Evolutionary conservation across 2,113 vertebrate genomes (phyloP).

Genomic region (Sterrhoptilus dennistouni): DNA sequence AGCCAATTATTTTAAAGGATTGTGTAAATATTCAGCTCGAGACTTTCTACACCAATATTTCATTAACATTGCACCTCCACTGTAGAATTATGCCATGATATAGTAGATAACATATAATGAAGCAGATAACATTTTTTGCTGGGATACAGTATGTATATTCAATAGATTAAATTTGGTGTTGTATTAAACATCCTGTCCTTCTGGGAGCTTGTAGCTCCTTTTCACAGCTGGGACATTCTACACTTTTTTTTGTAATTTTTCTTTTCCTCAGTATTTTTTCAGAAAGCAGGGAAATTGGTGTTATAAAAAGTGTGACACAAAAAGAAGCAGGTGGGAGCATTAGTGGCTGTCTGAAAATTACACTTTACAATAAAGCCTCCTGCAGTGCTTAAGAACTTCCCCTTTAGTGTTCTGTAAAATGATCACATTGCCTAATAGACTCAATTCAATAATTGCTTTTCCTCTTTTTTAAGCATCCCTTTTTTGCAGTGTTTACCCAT

Average conservation of each 20-base stretch:
- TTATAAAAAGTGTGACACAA: conserved; percentile 29
- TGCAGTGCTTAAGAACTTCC: conserved; percentile 27
- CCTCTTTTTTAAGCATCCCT: not conserved
- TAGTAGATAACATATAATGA: not conserved
- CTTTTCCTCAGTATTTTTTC: not conserved
- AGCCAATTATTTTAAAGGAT: conserved; percentile 65
- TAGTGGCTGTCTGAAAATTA: conserved; percentile 49
- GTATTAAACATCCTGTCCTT: not conserved
- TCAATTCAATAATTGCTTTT: conserved; percentile 42
- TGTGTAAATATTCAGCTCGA: conserved; percentile 53
- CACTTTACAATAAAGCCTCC: conserved; percentile 17
- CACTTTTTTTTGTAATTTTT: not conserved
- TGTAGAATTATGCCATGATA: not conserved
- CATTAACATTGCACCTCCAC: not conserved
- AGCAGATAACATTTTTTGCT: not conserved
- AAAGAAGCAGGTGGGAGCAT: conserved; percentile 38
- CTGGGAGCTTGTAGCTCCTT: not conserved
- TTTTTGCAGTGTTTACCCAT: conserved; percentile 11
- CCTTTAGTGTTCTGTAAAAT: conserved; percentile 32
- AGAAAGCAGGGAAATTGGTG: not conserved
- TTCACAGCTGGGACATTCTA: not conserved
- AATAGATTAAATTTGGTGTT: conserved; percentile 17
- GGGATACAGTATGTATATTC: not conserved
- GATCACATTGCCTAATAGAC: conserved; percentile 18
- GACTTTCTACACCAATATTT: conserved; percentile 1